Conservation (phyloP, 92 coral and sea anemone genomes). For the Virgularia gustaviana region DNA sequence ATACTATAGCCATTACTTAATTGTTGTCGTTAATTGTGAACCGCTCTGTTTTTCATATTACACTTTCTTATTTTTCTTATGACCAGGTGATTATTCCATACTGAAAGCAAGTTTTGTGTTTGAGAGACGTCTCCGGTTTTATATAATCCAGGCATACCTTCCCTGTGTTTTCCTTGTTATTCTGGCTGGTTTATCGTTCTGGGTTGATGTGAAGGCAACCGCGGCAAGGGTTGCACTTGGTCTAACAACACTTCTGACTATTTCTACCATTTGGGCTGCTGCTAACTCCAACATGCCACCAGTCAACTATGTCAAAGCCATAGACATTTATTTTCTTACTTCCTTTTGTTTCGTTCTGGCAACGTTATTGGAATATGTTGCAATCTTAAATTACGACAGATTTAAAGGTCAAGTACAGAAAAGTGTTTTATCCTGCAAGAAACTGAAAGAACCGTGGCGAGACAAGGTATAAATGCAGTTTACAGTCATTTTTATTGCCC, state of each 20-base stretch:
- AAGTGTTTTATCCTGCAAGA: neutral
- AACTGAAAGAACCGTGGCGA: neutral
- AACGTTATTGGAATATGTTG: conserved; percentile 70
- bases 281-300: conserved; percentile 82
- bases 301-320: conserved; percentile 79
- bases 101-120: conserved; percentile 66
- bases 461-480: too few relatives aligned
- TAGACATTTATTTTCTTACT: conserved; percentile 73
- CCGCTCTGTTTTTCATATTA: neutral
- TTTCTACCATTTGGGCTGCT: conserved; percentile 75
- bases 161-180: conserved; percentile 84
- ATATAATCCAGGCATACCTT: conserved; percentile 72
- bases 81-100: conserved; percentile 44
- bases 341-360: conserved; percentile 72
- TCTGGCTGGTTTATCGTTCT: conserved; percentile 80
- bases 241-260: conserved; percentile 75
- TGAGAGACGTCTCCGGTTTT: conserved; percentile 70
- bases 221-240: conserved; percentile 80
- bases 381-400: conserved; percentile 34
- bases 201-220: conserved; percentile 72
- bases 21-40: neutral
- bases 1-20: too few relatives aligned
- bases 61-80: neutral
- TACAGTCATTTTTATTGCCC: too few relatives aligned
- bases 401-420: neutral